A percentile compares a stretch with the other conserved stretches of the same genome.
These are phyloP conservation scores for Burhinus oedicnemus DNA, from an alignment of 2,113 vertebrate species.

Conservation along the genomic window DNA sequence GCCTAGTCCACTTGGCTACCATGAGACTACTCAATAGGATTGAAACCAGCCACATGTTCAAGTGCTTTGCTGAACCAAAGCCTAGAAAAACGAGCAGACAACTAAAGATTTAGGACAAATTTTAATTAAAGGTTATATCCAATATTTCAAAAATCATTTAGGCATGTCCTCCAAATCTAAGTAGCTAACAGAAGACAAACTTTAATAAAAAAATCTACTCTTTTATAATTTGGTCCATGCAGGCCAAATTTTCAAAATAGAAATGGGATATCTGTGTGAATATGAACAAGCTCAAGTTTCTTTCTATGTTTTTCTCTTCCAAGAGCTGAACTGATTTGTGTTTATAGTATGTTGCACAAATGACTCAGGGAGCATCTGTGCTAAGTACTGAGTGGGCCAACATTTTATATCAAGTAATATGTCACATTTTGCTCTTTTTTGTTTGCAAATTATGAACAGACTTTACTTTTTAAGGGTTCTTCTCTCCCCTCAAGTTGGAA, in stretches of 20 bases:
- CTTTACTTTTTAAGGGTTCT: background rate
- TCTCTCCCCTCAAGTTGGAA: background rate
- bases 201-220: background rate
- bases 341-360: conserved; percentile 18
- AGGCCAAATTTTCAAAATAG: background rate
- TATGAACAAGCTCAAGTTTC: background rate
- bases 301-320: background rate
- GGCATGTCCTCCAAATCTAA: background rate
- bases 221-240: background rate
- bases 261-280: background rate
- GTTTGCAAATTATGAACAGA: background rate
- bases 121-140: background rate
- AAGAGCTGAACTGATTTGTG: background rate
- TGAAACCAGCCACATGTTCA: background rate
- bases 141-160: background rate
- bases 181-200: background rate
- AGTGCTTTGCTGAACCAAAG: conserved; percentile 4
- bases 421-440: conserved; percentile 55
- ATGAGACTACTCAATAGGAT: background rate
- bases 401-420: conserved; percentile 31
- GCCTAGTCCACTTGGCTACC: background rate
- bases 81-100: background rate
- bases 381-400: conserved; percentile 35
- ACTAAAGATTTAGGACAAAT: background rate
- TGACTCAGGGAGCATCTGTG: conserved; percentile 50